Base-by-base conservation (phyloP, 2,797 vertebrate species). In the Sebastes jordani region DNA sequence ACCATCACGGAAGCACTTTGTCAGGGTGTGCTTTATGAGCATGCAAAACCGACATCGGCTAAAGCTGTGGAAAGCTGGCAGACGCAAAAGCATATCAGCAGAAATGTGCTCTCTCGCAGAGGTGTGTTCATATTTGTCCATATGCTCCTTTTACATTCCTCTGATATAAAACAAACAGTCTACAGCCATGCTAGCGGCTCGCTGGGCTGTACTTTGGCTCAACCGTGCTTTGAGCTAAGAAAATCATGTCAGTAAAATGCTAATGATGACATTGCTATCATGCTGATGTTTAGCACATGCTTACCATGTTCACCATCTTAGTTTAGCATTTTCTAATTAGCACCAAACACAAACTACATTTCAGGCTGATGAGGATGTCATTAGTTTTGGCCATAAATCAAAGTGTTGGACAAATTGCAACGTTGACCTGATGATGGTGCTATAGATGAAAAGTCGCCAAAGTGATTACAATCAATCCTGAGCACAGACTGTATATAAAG, bases 21-120 rank as follows among this genome's bases (percentile, higher is more conserved):
- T 74, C n/a, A 77, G 42, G 73, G 46, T 3, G 25, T 49, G 74
- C 36, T 94, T 92, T 87, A 89, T 92, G 75, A 63, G 7, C 61
- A 94, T 94, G 89, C 86, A 93, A 90, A 90, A 23, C 23, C 23
- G 23, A 23, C 23, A 23, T 23, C 23, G 23, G 2, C 42, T 60
- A 27, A 55, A 36, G 73, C 66, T 22, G 23, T 9, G 36, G 29
- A 49, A 63, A 68, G 61, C 42, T 69, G 61, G 20, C 46, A 55
- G n/a, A 73, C 46, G 11, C 18, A 60, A 18, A 4, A 38, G 11
- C 56, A 36, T 29, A 78, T 76, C 60, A 54, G 74, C 23, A 58
- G n/a, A 77, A 62, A 72, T 66, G 23, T n/a, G 25, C 38, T 71
- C 34, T 58, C 29, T 5, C 64, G 9, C 14, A 71, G 13, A 69